phyloP scores from a whole-genome alignment of 1,140 invertebrate genomes.

The Drosophila truncata region DNA sequence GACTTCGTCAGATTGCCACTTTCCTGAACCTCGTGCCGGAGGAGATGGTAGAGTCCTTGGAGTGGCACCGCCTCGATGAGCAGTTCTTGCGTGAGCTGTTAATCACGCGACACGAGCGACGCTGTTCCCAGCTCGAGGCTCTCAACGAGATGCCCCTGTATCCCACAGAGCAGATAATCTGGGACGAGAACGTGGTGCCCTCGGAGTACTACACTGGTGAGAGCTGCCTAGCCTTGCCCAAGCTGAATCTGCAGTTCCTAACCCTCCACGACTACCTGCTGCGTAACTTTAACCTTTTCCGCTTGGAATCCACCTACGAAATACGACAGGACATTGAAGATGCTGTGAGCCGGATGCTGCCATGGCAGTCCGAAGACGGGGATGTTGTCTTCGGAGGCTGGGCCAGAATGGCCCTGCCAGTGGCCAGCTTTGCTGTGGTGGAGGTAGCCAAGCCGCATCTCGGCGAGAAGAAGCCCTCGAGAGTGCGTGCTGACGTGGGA shows the following conservation, averaged over 20 bases:
- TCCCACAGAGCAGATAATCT: constrained; percentile 99
- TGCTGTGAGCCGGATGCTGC: constrained; percentile 96
- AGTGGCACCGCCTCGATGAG: constrained; percentile 92
- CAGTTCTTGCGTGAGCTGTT: constrained; percentile 94
- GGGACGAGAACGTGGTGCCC: constrained; percentile 99
- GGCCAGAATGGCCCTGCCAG: constrained; percentile 99
- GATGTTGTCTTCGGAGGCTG: constrained; percentile 97
- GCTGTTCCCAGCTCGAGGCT: constrained; percentile 96
- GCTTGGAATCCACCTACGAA: constrained; percentile 99
- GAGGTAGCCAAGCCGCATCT: constrained; percentile 96
- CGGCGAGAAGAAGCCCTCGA: constrained; percentile 96
- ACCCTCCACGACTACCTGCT: constrained; percentile 99
- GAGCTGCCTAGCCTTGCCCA: constrained; percentile 97
- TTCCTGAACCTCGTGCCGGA: constrained; percentile 94
- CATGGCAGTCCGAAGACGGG: constrained; percentile 96
- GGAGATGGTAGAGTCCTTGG: constrained; percentile 88
- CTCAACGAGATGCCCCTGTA: constrained; percentile 99
- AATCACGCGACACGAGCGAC: constrained; percentile 94
- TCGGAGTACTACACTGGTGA: constrained; percentile 98
- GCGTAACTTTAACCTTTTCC: constrained; percentile 98
- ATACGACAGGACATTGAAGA: constrained; percentile 99
- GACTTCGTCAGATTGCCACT: constrained; percentile 93
- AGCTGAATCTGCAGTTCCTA: constrained; percentile 99
- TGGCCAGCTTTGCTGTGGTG: constrained; percentile 96
- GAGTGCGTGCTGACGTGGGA: constrained; percentile 97